Conservation (phyloP, 2,797 vertebrate genomes). For the Sciurus carolinensis region DNA sequence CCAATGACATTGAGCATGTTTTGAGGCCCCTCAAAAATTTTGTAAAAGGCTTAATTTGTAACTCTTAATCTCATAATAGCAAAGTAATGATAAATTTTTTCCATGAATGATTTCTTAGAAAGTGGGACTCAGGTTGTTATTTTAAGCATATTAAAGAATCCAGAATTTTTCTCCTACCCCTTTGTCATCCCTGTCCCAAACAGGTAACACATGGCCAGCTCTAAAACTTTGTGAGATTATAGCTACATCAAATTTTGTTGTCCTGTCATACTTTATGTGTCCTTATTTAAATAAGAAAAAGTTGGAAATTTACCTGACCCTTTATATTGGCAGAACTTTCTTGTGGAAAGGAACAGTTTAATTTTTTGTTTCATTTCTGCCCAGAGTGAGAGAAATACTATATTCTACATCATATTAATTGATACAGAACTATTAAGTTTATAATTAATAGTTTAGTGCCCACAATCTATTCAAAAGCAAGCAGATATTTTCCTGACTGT, state of each 20-base stretch:
- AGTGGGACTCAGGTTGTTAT: background rate
- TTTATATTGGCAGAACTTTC: background rate
- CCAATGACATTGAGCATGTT: background rate
- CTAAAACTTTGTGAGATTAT: background rate
- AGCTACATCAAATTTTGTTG: background rate
- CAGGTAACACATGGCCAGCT: background rate
- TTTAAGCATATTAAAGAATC: background rate
- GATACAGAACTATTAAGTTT: background rate
- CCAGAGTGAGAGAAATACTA: background rate
- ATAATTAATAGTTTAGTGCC: background rate
- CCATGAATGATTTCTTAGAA: background rate
- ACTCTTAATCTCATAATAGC: background rate
- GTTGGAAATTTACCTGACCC: background rate
- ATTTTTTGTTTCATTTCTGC: constrained; percentile 46
- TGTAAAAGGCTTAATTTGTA: background rate
- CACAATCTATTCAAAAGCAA: background rate
- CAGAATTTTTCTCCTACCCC: background rate
- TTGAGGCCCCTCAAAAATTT: background rate
- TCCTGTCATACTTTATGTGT: background rate
- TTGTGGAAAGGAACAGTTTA: background rate
- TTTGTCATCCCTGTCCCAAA: background rate
- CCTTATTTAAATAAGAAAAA: background rate
- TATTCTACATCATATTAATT: fast-evolving
- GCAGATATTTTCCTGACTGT: background rate
- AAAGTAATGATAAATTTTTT: background rate